Base-by-base conservation (phyloP, 2,113 vertebrate species). In the Mugil cephalus region DNA sequence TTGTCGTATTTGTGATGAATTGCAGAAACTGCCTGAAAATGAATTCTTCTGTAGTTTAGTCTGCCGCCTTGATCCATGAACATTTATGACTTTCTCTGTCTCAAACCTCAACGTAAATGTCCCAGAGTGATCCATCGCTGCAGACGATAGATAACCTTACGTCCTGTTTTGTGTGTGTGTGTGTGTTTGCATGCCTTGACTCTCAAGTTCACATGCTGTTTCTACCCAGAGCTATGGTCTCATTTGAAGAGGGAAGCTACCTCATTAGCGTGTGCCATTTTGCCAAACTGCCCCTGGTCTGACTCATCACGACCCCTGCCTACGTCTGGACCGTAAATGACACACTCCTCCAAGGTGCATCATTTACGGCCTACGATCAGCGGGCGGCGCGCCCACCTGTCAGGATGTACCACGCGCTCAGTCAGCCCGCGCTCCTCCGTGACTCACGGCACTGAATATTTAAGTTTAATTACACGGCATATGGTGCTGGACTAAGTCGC, bases 241-340 rank as follows among this genome's bases (percentile, higher is more conserved):
- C 69, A 80, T 91, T 92, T 88, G 87, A 77, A 85, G 71, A 80
- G 67, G 65, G 68, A 77, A 73, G 68, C 71, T 43, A 66, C 69
- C 85, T 93, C 88, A 92, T 94, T 93, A 93, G 74, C 56, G 71
- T 74, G 81, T 72, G 75, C 82, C 73, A 58, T 82, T 90, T 77
- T 82, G 77, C 76, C 71, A 79, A 50, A 36, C 61, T 79, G 69
- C 90, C 90, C 90, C 88, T 93, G 91, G 86, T 75, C 79, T 74
- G 70, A 74, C 84, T 87, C 80, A 63, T 60, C 76, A 67, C 12
- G 42, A 70, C 78, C 77, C 63, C 87, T 79, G 70, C 90, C 85
- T 74, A 91, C 82, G 55, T 80, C 63, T 48, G 36, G 13, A 40
- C 62, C 58, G 45, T 74, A 77, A 83, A 88, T 80, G 71, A 80